Conservation (phyloP, 2,888 invertebrate species). For the Panopea generosa region DNA sequence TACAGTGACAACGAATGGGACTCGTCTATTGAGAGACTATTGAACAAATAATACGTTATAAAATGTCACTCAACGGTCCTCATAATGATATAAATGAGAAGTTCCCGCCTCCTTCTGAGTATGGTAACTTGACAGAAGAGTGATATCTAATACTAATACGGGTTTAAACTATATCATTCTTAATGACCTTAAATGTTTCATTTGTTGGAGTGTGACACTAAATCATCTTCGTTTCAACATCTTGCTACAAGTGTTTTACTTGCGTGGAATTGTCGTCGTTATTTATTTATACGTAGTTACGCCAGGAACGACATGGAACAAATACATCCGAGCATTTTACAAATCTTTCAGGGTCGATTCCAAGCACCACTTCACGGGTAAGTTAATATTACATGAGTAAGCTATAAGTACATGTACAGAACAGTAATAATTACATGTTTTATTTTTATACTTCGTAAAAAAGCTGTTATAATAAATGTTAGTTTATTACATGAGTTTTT, state of each 20-base stretch:
- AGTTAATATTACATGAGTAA: too few relatives aligned
- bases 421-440: neutral
- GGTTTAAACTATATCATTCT: too few relatives aligned
- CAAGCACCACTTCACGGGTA: conserved; percentile 27
- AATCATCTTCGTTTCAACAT: too few relatives aligned
- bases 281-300: too few relatives aligned
- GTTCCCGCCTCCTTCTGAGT: too few relatives aligned
- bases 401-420: neutral
- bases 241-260: too few relatives aligned
- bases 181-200: too few relatives aligned
- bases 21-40: conserved; percentile 5
- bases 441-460: neutral
- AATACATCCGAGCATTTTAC: conserved; percentile 43
- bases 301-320: conserved; percentile 20
- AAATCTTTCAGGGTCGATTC: conserved; percentile 42
- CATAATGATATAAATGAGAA: too few relatives aligned
- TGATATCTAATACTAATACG: too few relatives aligned
- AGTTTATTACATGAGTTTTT: neutral
- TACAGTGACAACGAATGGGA: conserved; percentile 4
- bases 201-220: too few relatives aligned
- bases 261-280: too few relatives aligned
- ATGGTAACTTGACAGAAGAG: too few relatives aligned
- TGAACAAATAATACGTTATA: conserved; percentile 24
- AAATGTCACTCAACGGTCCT: conserved; percentile 13
- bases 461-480: neutral